Percentiles rank a stretch among this genome's conserved stretches.
Conservation (phyloP, 2,113 vertebrate species). For the Capra hircus region DNA sequence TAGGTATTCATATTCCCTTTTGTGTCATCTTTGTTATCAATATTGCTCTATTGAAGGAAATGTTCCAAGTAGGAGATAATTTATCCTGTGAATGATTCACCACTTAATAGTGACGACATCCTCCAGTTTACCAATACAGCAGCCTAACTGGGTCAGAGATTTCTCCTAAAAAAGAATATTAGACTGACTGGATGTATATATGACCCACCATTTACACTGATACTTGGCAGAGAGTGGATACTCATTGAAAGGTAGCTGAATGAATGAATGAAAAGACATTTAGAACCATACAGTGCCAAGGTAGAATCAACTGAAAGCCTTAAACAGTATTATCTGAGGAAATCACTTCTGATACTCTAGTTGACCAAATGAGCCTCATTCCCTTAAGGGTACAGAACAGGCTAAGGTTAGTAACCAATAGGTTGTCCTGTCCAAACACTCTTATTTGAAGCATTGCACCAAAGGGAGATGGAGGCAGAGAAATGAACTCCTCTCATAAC, state of each 20-base stretch:
- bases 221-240: background rate
- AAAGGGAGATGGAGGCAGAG: background rate
- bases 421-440: background rate
- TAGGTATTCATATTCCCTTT: background rate
- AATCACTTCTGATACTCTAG: background rate
- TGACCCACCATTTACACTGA: background rate
- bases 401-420: background rate
- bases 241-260: slow-evolving; percentile 31
- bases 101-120: background rate
- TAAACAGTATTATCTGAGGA: slow-evolving; percentile 16
- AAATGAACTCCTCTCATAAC: background rate
- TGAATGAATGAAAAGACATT: slow-evolving; percentile 12
- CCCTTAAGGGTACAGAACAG: background rate
- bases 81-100: background rate
- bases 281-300: background rate
- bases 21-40: background rate
- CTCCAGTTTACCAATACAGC: background rate
- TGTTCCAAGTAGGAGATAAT: background rate
- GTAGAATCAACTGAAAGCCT: slow-evolving; percentile 14
- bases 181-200: background rate
- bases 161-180: background rate
- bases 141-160: background rate
- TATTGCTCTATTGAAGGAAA: background rate
- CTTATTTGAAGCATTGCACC: background rate
- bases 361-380: background rate